Conservation (phyloP, 2,888 invertebrate genomes). For the Tipula vernalis region DNA sequence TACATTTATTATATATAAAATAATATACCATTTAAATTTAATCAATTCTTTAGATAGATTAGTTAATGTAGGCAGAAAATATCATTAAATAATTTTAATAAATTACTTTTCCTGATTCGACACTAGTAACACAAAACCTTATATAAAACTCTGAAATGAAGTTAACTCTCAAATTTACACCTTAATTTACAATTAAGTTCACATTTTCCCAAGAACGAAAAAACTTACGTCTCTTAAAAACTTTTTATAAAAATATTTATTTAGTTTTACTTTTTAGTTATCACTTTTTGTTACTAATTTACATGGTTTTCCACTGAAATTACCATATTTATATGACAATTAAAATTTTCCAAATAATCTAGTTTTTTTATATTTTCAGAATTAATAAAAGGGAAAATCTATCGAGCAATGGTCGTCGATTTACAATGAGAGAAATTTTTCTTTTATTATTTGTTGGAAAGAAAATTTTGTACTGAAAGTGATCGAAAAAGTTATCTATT, state of each 20-base stretch:
- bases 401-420: background rate
- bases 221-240: background rate
- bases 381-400: background rate
- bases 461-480: background rate
- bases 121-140: too few relatives aligned
- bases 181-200: background rate
- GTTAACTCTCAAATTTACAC: background rate
- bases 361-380: background rate
- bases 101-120: too few relatives aligned
- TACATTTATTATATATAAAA: too few relatives aligned
- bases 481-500: background rate
- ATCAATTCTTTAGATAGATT: too few relatives aligned
- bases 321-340: background rate
- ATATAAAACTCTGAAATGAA: background rate
- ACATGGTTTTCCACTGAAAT: background rate
- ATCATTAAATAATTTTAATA: too few relatives aligned
- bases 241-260: background rate
- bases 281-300: background rate
- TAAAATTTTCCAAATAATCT: background rate
- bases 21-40: too few relatives aligned
- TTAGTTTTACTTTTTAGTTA: background rate
- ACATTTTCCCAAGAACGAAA: background rate
- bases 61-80: too few relatives aligned
- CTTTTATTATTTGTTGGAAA: background rate
- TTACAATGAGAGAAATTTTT: background rate